phyloP scores from a whole-genome alignment of 2,888 invertebrate genomes.

The Lepidochitona cinerea region DNA sequence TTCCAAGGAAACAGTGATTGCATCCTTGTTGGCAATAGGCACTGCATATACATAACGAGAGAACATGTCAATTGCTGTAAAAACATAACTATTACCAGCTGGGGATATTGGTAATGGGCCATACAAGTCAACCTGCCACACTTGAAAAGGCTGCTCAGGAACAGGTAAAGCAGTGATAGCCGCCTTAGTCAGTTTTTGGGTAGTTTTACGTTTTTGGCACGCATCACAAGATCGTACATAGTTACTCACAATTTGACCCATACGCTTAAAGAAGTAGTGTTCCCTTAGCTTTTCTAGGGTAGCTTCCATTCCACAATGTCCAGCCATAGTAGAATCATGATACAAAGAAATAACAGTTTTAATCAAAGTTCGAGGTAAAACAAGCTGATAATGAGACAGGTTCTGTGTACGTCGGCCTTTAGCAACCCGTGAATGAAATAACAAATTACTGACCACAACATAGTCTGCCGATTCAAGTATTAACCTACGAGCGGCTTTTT shows the following conservation, averaged over 20 bases:
- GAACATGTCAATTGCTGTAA: neutral
- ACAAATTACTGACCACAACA: constrained; percentile 2
- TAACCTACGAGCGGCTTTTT: constrained; percentile 19
- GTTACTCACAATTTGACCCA: neutral
- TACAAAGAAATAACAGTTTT: neutral
- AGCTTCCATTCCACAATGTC: constrained; percentile 12
- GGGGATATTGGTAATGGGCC: neutral
- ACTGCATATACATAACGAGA: neutral
- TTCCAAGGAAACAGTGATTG: neutral
- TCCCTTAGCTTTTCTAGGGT: constrained; percentile 12
- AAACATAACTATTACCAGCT: neutral
- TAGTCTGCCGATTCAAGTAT: neutral
- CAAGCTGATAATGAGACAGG: constrained; percentile 12
- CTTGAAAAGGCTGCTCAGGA: neutral
- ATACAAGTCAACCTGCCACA: neutral
- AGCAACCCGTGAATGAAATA: constrained; percentile 11
- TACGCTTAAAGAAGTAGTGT: constrained; percentile 2
- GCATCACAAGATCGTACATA: constrained; percentile 9
- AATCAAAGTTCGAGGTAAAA: constrained; percentile 3
- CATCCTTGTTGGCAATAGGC: neutral
- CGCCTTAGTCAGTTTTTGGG: neutral
- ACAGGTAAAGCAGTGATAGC: neutral
- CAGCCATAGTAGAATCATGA: constrained; percentile 14
- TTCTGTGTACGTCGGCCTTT: constrained; percentile 8
- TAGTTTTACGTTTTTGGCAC: constrained; percentile 6